phyloP scores from a whole-genome alignment of 1,140 invertebrate species.

The Ostrea edulis region DNA sequence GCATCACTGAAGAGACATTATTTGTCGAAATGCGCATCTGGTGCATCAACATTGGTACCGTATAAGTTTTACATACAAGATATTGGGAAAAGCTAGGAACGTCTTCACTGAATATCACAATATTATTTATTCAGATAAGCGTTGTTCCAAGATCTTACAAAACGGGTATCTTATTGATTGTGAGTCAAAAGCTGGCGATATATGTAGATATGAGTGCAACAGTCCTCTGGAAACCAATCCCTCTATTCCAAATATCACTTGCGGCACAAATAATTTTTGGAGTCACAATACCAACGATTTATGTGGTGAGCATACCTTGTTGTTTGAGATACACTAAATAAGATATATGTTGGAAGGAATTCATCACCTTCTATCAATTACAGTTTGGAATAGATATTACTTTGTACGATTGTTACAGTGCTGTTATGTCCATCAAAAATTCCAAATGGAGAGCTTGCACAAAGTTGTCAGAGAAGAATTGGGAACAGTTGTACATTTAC shows the following conservation, averaged over 20 bases:
- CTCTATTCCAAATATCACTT: background rate
- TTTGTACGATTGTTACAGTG: background rate
- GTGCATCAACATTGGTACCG: too few species aligned
- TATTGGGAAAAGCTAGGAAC: too few species aligned
- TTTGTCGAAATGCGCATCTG: too few species aligned
- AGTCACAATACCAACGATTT: background rate
- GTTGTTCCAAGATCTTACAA: background rate
- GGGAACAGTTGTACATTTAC: background rate
- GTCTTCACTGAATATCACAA: too few species aligned
- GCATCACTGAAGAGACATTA: too few species aligned
- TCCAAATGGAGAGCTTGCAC: background rate
- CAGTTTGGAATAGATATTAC: background rate
- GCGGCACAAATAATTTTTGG: background rate
- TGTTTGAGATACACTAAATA: background rate
- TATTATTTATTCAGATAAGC: background rate
- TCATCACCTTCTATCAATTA: background rate
- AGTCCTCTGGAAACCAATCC: background rate
- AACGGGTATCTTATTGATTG: background rate
- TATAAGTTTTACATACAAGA: too few species aligned
- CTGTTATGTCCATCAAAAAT: background rate
- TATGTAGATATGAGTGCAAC: background rate
- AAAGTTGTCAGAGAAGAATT: background rate
- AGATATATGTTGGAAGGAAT: background rate
- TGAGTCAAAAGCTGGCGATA: background rate
- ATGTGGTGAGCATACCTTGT: background rate